Evolutionary conservation across 2,113 vertebrate species (phyloP), one percentile per base, ranked within the genome.

Genomic region (Archilochus colubris): DNA sequence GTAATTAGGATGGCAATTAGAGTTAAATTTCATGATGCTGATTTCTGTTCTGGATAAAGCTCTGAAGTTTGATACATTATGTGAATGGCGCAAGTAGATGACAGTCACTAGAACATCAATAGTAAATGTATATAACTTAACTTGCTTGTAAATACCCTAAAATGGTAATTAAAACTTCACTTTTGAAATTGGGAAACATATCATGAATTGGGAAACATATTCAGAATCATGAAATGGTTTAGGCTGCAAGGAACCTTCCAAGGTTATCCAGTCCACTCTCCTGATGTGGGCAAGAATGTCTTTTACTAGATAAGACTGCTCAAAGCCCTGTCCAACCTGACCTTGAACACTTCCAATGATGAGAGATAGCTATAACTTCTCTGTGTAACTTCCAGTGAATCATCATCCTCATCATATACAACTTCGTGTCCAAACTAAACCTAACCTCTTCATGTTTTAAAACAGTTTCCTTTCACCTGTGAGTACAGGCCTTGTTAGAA

Each of bases 321-420:
- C 14, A 22, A 31, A 53, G 14, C 8, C 14, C 25, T 8, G 2
- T 30, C 30, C 14, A 14, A 16, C 12, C 46, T 69, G 40, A 24
- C 12, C 5, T 74, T 61, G 22, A 70, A 48, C 7, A 14, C 51
- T n/a, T 77, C 5, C 33, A 64, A 2, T n/a, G 12, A 20, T 18
- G 12, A 12, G 6, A 8, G 8, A 40, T 46, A 40, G 40, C 19
- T 19, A 6, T 27, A 51, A 3, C 12, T 50, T 87, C 10, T 59
- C 24, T n/a, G 19, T 20, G 3, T 7, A n/a, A 30, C 3, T 68
- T 73, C 16, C 6, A 36, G 9, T n/a, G 31, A 15, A 1, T 73
- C 6, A 2, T 3, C 27, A 51, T 14, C 2, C 5, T 38, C 15
- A 55, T 24, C 0, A 1, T 8, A 12, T 74, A 7, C 0, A 59